Percentiles rank a stretch among this genome's conserved stretches.
Conservation (phyloP, 2,113 vertebrate genomes). For the Vimba vimba region DNA sequence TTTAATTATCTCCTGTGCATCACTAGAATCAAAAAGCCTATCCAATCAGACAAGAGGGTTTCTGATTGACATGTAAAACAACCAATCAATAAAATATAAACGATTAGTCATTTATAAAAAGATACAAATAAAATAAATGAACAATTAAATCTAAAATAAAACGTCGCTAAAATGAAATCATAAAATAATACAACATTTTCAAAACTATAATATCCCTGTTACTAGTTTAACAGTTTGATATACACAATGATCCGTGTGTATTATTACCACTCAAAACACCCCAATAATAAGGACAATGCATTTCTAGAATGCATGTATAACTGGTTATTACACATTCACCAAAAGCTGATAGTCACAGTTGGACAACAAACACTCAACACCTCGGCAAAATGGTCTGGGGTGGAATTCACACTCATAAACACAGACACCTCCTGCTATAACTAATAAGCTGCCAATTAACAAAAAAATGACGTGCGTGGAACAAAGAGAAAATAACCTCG, state of each 20-base stretch:
- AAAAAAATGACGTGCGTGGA: not conserved
- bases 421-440: slow-evolving; percentile 35
- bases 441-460: slow-evolving; percentile 50
- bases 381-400: slow-evolving; percentile 24
- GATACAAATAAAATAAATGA: not conserved
- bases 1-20: not conserved
- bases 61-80: not conserved
- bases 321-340: slow-evolving; percentile 8
- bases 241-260: not conserved
- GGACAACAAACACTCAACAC: not conserved
- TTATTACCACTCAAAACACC: not conserved
- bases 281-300: not conserved
- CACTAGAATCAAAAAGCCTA: not conserved
- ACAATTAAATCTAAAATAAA: not conserved
- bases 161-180: not conserved
- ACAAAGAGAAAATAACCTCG: not conserved
- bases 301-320: not conserved
- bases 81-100: not conserved
- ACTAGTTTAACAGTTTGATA: not conserved
- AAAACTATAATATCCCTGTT: not conserved
- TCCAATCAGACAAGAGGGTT: not conserved
- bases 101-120: not conserved
- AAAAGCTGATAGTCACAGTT: slow-evolving; percentile 28
- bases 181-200: too few species aligned
- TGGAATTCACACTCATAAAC: slow-evolving; percentile 52